These are phyloP conservation scores for Engraulis encrasicolus DNA, from an alignment of 2,113 vertebrate species.

Conservation along the genomic window DNA sequence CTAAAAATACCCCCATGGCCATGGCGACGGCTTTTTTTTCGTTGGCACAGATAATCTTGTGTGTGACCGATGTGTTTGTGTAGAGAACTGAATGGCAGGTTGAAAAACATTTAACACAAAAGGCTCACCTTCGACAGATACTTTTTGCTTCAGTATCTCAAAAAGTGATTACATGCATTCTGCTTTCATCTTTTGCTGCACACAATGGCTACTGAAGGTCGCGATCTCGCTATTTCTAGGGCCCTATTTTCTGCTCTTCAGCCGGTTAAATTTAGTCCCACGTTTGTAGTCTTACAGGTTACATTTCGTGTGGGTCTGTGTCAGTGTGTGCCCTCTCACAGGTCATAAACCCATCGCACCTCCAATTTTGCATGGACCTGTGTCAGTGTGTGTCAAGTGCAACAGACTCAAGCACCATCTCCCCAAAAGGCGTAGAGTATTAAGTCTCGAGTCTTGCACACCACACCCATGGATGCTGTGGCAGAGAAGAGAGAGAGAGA, in stretches of 20 bases:
- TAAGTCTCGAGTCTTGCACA: too few relatives aligned
- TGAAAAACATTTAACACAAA: constrained; percentile 47
- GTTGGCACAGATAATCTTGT: constrained; percentile 21
- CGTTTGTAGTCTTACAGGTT: not conserved
- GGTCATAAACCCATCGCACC: too few relatives aligned
- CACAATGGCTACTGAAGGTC: not conserved
- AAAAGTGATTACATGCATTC: not conserved
- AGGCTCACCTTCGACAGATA: constrained; percentile 53
- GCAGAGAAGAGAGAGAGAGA: too few relatives aligned
- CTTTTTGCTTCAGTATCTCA: not conserved
- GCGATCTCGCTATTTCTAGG: not conserved
- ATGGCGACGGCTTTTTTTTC: not conserved
- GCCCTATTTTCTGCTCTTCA: not conserved
- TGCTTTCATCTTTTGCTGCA: not conserved
- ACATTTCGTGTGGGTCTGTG: too few relatives aligned
- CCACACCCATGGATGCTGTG: too few relatives aligned
- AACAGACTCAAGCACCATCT: too few relatives aligned
- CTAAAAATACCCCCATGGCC: constrained; percentile 45
- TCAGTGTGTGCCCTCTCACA: too few relatives aligned
- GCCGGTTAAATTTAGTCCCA: not conserved
- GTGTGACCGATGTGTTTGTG: constrained; percentile 15
- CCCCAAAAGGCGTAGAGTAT: too few relatives aligned
- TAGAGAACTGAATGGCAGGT: constrained; percentile 4
- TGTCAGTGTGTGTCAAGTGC: too few relatives aligned
- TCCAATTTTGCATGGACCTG: too few relatives aligned